Conservation (phyloP, 2,797 vertebrate genomes). For the Trematomus bernacchii region DNA sequence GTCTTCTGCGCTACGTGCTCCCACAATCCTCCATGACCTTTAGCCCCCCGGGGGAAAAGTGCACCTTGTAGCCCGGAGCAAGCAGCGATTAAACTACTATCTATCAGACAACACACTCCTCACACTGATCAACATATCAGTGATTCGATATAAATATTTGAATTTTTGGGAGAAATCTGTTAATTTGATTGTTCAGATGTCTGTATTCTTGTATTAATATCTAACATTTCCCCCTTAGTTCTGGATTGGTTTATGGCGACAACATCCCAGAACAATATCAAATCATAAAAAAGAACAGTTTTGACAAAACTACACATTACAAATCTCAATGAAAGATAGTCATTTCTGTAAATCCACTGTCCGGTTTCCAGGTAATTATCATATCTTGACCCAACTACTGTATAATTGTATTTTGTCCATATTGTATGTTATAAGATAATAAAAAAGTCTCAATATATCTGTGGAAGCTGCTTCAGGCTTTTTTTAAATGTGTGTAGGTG, state of each 20-base stretch:
- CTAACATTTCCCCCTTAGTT: neutral
- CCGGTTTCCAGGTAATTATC: conserved; percentile 8
- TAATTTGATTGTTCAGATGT: too few relatives aligned
- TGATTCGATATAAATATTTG: neutral
- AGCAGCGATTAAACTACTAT: conserved; percentile 18
- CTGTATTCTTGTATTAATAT: too few relatives aligned
- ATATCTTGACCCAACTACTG: neutral
- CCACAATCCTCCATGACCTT: conserved; percentile 81
- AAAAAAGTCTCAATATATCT: conserved; percentile 21
- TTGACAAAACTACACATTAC: neutral
- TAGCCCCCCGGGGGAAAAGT: conserved; percentile 67
- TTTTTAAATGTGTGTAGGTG: neutral
- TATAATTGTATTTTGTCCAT: neutral
- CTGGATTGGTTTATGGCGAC: neutral
- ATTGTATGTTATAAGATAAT: neutral
- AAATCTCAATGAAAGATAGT: neutral
- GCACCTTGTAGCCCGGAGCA: conserved; percentile 42
- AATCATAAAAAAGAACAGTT: neutral
- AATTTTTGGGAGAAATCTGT: too few relatives aligned
- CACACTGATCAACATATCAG: neutral
- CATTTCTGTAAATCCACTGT: neutral
- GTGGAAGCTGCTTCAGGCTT: neutral
- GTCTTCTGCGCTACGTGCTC: conserved; percentile 67
- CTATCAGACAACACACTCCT: neutral
- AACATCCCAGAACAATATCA: neutral